Conservation (phyloP, 1,140 invertebrate genomes). For the Neotoxoptera formosana region DNA sequence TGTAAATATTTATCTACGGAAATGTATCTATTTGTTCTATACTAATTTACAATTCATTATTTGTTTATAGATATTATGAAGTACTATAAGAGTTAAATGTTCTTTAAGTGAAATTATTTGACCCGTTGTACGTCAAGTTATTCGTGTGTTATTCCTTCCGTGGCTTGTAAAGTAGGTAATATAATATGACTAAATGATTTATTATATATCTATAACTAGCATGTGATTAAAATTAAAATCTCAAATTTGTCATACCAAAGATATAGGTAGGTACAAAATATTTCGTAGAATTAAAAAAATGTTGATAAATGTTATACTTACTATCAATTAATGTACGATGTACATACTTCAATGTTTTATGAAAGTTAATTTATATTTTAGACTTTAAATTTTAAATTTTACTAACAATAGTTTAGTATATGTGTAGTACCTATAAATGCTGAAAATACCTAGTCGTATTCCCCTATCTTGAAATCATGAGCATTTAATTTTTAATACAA, state of each 20-base stretch:
- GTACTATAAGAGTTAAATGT: not conserved
- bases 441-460: not conserved
- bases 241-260: not conserved
- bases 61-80: constrained; percentile 24
- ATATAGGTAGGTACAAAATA: not conserved
- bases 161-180: not conserved
- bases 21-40: not conserved
- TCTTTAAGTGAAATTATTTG: not conserved
- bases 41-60: not conserved
- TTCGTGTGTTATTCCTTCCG: not conserved
- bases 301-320: not conserved
- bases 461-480: not conserved
- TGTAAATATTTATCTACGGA: not conserved
- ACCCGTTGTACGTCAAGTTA: not conserved
- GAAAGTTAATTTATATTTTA: not conserved
- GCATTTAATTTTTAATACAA: not conserved
- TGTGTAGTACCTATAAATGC: not conserved
- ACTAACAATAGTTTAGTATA: not conserved
- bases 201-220: not conserved
- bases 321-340: not conserved
- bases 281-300: not conserved
- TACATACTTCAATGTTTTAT: not conserved
- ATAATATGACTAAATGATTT: not conserved
- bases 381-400: not conserved
- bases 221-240: constrained; percentile 6